Evolutionary conservation across 2,113 vertebrate species (phyloP), one percentile per base, ranked within the genome.

Genomic region (Calidris pugnax): DNA sequence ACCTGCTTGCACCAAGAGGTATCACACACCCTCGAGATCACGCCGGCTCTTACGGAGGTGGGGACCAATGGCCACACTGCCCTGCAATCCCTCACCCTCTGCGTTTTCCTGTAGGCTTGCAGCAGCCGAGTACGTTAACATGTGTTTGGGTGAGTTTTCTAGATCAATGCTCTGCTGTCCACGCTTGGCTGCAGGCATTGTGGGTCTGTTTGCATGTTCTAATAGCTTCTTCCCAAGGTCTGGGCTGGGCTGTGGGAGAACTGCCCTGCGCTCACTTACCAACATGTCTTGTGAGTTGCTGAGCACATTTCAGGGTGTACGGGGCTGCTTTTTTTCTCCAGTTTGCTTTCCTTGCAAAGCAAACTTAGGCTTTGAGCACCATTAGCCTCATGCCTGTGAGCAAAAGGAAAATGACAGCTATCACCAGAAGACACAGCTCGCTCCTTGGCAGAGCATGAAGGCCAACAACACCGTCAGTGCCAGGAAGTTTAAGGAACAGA

Each of bases 401-500:
- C 20, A 8, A 10, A 47, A 86, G 48, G 48, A 27, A 59, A 57
- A 24, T 10, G 57, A 76, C 62, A 87, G 20, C 45, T 80, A 30
- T 51, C 39, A 35, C 45, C 83, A 27, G 17, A 41, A 51, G 50
- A 30, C 59, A 22, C 6, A 32, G 62, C 6, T 4, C 3, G 2
- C 77, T 63, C 66, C 81, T 72, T 64, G 78, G 87, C 96, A 73
- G 64, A 75, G 60, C 7, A 5, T 27, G 53, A 41, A 72, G 92
- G 87, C 89, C 83, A 74, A 7, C n/a, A 39, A 0, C 59, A 1
- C 45, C 0, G 0, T 28, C 85, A 84, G 83, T 13, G 68, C 86
- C 89, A 47, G 89, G 89, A 95, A 93, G 59, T 3, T n/a, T 67
- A 41, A 56, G 92, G 93, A 77, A 92, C 86, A 74, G 63, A 51